Percentiles rank a stretch among this genome's conserved stretches.
Evolutionary conservation across 2,888 invertebrate species (phyloP).

Genomic region (Rhagonycha lutea): DNA sequence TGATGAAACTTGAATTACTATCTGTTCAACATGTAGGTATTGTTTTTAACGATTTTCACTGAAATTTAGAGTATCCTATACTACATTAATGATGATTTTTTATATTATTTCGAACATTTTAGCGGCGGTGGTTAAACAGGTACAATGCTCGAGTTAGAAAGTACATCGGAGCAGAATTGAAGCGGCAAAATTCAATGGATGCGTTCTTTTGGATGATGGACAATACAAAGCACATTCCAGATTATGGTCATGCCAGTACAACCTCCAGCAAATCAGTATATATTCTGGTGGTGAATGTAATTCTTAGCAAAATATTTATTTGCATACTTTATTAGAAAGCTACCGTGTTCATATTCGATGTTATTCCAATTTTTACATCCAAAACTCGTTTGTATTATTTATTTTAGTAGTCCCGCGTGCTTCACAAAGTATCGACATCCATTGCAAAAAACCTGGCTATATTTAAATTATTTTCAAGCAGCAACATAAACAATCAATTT

Average conservation of each 20-base stretch:
- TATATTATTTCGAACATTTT: slow-evolving; percentile 38
- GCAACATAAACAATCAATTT: background rate
- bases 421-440: too few species aligned
- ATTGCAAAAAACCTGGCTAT: background rate
- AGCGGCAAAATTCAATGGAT: slow-evolving; percentile 68
- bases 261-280: slow-evolving; percentile 2
- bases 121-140: slow-evolving; percentile 79
- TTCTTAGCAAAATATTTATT: background rate
- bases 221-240: slow-evolving; percentile 72
- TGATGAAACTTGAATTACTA: slow-evolving; percentile 77
- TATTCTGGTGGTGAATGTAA: slow-evolving; percentile 7
- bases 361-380: background rate
- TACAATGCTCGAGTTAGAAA: slow-evolving; percentile 77
- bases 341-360: background rate
- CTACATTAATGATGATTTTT: background rate
- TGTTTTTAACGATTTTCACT: background rate
- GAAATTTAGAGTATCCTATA: background rate
- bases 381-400: too few species aligned
- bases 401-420: too few species aligned
- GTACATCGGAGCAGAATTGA: slow-evolving; percentile 75
- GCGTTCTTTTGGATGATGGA: slow-evolving; percentile 86
- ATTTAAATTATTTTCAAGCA: background rate
- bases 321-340: slow-evolving; percentile 2
- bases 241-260: slow-evolving; percentile 24
- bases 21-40: slow-evolving; percentile 76